Base-by-base conservation (phyloP, 2,113 vertebrate genomes). In the Pithys albifrons region DNA sequence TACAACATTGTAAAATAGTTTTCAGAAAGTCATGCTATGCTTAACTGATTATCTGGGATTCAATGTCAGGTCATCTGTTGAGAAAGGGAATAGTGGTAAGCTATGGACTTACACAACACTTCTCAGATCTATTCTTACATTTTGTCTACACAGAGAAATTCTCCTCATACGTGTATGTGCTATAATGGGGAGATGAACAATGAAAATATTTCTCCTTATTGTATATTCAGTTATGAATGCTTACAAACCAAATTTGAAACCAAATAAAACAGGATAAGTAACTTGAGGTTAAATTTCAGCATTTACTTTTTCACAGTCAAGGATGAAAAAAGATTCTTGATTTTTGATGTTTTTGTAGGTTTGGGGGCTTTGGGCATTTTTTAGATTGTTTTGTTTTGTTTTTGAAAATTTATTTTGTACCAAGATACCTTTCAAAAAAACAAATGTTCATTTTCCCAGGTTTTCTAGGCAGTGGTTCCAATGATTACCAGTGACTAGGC, bases 91-190 rank as follows among this genome's bases (percentile, higher is more conserved):
- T 19, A 52, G 27, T 46, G 37, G 5, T 55, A 27, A 74, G 33
- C 39, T 83, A 20, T 7, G 2, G 33, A 41, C 9, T 62, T 28
- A n/a, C n/a, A n/a, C 55, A 65, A 61, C 2, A 54, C 6, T 55
- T 73, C 80, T 51, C 51, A 55, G 67, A 49, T 37, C 28, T 46
- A 29, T 10, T 66, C 39, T 19, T 87, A 24, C 4, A 18, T 75
- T 59, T 75, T 67, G 13, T 14, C 7, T 2, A 3, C 13, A 29
- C 31, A 54, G 87, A 85, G 45, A 51, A 85, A 49, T 19, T 74
- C 8, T 96, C 7, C 15, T 74, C 0, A 0, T 41, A 12, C 29
- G 3, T 66, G 6, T 62, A 16, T 14, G 8, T 10, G n/a, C 33
- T 10, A 3, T 64, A 89, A 55, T 0, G 3, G 27, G 8, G 12